These are phyloP conservation scores for Piaya cayana DNA, from an alignment of 2,113 vertebrate species.

Conservation along the genomic window DNA sequence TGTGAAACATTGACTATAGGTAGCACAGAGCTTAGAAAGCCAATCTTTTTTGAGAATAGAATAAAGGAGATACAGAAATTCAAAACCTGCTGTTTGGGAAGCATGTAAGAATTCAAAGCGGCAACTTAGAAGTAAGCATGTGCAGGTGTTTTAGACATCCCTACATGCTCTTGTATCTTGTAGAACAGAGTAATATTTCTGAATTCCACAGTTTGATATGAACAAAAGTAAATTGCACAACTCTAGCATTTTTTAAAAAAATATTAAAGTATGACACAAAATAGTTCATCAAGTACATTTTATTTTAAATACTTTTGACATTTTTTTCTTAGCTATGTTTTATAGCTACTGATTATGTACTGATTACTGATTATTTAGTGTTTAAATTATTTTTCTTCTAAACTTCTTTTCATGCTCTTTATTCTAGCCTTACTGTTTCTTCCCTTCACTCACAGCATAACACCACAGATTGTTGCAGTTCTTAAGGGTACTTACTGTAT, in stretches of 20 bases:
- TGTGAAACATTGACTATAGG: background rate
- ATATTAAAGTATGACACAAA: background rate
- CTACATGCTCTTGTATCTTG: background rate
- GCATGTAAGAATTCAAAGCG: background rate
- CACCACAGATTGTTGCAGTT: background rate
- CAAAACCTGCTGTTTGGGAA: background rate
- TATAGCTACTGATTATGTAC: background rate
- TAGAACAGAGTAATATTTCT: background rate
- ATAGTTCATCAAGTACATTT: background rate
- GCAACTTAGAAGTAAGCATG: background rate
- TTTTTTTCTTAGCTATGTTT: background rate
- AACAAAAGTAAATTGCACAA: background rate
- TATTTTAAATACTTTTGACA: background rate
- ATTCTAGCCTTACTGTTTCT: background rate
- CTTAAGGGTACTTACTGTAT: background rate
- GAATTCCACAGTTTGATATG: background rate
- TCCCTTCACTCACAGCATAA: background rate
- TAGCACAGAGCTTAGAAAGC: background rate
- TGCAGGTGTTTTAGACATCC: background rate
- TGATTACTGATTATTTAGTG: background rate
- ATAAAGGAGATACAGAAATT: background rate
- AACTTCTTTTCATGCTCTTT: background rate
- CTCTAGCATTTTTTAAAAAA: background rate
- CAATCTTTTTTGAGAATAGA: background rate
- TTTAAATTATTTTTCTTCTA: background rate